These are phyloP conservation scores for Nowickia ferox DNA, from an alignment of 2,888 invertebrate genomes.

Conservation along the genomic window DNA sequence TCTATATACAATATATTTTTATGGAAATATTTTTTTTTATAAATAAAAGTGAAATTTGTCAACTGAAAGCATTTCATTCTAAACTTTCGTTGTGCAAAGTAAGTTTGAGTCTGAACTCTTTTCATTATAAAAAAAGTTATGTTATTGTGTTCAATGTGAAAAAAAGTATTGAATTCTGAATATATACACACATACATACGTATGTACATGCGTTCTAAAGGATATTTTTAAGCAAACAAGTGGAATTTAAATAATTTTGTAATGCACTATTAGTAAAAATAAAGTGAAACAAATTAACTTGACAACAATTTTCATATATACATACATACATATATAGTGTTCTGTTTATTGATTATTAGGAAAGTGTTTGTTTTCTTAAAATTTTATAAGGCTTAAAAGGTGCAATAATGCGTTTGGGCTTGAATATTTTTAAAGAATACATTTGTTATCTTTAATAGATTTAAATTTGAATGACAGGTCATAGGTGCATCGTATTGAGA, in stretches of 20 bases:
- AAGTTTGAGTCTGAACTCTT: slow-evolving; percentile 39
- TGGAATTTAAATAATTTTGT: no score
- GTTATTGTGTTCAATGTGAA: slow-evolving; percentile 6
- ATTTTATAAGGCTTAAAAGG: not conserved
- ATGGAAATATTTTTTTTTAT: slow-evolving; percentile 73
- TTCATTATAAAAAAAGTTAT: not conserved
- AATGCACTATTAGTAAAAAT: no score
- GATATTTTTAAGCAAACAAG: no score
- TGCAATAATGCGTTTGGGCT: not conserved
- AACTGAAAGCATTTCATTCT: slow-evolving; percentile 65
- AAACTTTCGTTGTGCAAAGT: slow-evolving; percentile 66
- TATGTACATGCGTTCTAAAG: no score
- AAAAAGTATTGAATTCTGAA: not conserved
- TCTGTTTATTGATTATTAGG: no score
- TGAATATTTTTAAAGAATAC: not conserved
- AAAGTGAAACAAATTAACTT: no score
- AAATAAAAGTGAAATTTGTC: slow-evolving; percentile 74
- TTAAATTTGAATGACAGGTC: slow-evolving; percentile 26
- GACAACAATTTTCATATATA: no score
- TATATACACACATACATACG: no score
- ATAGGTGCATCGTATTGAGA: slow-evolving; percentile 6
- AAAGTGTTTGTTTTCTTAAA: no score
- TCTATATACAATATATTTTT: not conserved
- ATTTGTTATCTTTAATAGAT: slow-evolving; percentile 10
- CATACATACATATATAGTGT: no score